A percentile compares a stretch with the other conserved stretches of the same genome.
Evolutionary conservation across 1,140 invertebrate genomes (phyloP).

Genomic region (Manduca sexta): DNA sequence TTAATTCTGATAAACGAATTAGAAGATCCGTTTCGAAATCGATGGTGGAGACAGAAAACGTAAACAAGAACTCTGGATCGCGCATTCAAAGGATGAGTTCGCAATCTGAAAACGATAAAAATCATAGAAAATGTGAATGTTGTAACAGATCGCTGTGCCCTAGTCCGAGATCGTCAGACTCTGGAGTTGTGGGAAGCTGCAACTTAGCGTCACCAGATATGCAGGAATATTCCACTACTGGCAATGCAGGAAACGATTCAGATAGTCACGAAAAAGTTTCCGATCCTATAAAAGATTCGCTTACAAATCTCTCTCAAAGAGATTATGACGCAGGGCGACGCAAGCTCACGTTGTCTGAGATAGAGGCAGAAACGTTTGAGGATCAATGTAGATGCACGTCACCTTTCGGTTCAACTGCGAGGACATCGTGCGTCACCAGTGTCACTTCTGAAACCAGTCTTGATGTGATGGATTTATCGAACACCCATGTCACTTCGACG

Average conservation of each 20-base stretch:
- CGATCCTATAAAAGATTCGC: slow-evolving; percentile 29
- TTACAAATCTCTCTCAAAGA: slow-evolving; percentile 34
- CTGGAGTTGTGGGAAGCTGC: slow-evolving; percentile 87
- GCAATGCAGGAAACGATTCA: slow-evolving; percentile 44
- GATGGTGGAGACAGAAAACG: slow-evolving; percentile 57
- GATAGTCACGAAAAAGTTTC: slow-evolving; percentile 45
- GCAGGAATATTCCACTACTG: slow-evolving; percentile 40
- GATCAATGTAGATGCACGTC: slow-evolving; percentile 82
- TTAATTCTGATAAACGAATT: slow-evolving; percentile 69
- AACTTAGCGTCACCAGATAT: slow-evolving; percentile 79
- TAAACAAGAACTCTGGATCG: slow-evolving; percentile 32
- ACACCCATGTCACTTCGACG: slow-evolving; percentile 66
- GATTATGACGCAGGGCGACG: slow-evolving; percentile 34
- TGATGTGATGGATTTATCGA: slow-evolving; percentile 65
- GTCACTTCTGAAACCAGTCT: slow-evolving; percentile 71
- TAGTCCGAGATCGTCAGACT: slow-evolving; percentile 84
- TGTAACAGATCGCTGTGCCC: slow-evolving; percentile 75
- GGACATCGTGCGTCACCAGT: slow-evolving; percentile 75
- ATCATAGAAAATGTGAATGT: slow-evolving; percentile 73
- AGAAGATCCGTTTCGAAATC: slow-evolving; percentile 59
- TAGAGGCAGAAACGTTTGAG: slow-evolving; percentile 79
- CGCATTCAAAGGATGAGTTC: slow-evolving; percentile 58
- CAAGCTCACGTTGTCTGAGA: slow-evolving; percentile 73
- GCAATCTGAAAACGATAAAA: slow-evolving; percentile 48
- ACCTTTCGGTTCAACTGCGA: slow-evolving; percentile 80